Base-by-base conservation (phyloP, 2,888 invertebrate genomes). In the Phaonia tiefii region DNA sequence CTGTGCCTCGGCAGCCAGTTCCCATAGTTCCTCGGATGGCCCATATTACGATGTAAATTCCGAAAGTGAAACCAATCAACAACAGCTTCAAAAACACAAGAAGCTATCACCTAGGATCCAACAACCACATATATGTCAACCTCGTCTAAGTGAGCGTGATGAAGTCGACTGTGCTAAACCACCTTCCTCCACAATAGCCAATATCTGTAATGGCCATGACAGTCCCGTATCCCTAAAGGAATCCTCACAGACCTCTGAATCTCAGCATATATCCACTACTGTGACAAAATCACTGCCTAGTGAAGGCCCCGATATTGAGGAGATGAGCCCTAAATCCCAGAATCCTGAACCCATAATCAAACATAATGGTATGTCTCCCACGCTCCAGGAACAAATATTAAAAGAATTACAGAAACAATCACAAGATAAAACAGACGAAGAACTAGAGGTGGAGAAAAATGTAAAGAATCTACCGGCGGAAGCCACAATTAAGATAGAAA, bases 1-100 rank as follows among this genome's bases (percentile, higher is more conserved):
- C 1, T 93, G 93, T 83, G 92, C 91, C 11, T 89, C 90, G 46
- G 92, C 90, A 56, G 87, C 90, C 20, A 92, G 91, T 84, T 92
- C 92, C 85, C 92, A 92, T 83, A 91, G 90, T 84, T 90, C 90
- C 83, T 86, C 87, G 71, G 92, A 92, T 85, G 91, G 91, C 2
- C 90, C 91, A 22, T 92, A 91, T 87, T 92, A 90, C 83, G 92
- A 92, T 86, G 90, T 91, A 1, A 90, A 86, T 83, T 88, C 86
- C 15, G 89, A 87, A 65, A 77, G 69, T 46, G 81, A 78, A 65
- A 13, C 63, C 71, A 31, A 37, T 15, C 65, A 72, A 8, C 5
- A 63, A 63, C 49, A 71, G 31, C 31, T 31, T 31, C 81, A 75
- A 83, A 76, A 8, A 80, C 17, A 58, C 10, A 75, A 67, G 42